A percentile compares a stretch with the other conserved stretches of the same genome.
These are phyloP conservation scores for Alethe castanea DNA, from an alignment of 2,113 vertebrate genomes.

Conservation along the genomic window DNA sequence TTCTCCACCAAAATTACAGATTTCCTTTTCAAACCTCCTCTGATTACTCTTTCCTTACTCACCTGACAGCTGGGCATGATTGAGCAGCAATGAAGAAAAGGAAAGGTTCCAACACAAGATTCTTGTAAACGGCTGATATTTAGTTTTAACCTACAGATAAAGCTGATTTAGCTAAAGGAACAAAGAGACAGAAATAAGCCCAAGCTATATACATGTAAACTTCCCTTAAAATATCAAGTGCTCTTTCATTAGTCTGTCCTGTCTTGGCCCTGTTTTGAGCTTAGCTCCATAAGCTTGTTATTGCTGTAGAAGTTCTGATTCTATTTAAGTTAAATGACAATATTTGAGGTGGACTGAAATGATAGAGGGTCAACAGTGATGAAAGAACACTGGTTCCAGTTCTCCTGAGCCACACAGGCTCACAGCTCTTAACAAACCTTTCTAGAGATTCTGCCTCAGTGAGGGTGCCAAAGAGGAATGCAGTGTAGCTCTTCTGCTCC, in stretches of 20 bases:
- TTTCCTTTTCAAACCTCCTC: neutral
- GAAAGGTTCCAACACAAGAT: neutral
- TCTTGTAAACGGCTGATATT: neutral
- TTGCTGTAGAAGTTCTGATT: neutral
- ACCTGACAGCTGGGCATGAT: neutral
- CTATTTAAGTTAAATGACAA: neutral
- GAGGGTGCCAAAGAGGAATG: neutral
- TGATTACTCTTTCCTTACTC: neutral
- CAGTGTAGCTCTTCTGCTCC: neutral
- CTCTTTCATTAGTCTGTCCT: neutral
- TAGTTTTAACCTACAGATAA: neutral
- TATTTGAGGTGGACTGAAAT: neutral
- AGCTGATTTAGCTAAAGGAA: neutral
- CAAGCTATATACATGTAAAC: neutral
- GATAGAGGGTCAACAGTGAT: neutral
- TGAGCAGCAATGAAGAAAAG: neutral
- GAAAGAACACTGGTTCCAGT: neutral
- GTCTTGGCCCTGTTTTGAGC: neutral
- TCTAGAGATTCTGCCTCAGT: neutral
- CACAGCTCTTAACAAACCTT: neutral
- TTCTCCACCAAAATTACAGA: neutral
- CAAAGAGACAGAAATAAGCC: neutral
- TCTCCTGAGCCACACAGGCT: neutral
- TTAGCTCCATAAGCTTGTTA: neutral
- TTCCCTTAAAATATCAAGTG: neutral